Base-by-base conservation (phyloP, 2,888 invertebrate species). In the Pseudococcus jackbeardsleyi region DNA sequence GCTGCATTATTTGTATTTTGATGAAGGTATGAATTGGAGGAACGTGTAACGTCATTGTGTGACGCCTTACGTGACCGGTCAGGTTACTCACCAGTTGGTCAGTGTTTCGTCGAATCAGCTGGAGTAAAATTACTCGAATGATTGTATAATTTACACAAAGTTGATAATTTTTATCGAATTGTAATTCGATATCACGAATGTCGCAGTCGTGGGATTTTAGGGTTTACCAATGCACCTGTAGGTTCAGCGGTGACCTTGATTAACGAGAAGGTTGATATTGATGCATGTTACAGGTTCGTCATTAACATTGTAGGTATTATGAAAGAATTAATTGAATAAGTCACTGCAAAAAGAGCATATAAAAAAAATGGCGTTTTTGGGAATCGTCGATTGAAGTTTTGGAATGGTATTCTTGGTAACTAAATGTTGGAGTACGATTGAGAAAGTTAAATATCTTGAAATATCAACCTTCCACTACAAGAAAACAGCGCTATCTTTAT, bases 1-100 rank as follows among this genome's bases (percentile, higher is more conserved):
- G 79, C 26, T 19, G 46, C 19, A 46, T 46, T 82, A 82, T 46
- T 46, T 82, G n/a, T n/a, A 17, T 11, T 82, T 82, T 46, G 19
- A 82, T 82, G 42, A 82, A 46, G 46, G 11, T 15, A 46, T 26
- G 46, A 82, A 72, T 82, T 82, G 79, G 79, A 9, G 9, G 15
- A 46, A 22, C 46, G 19, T 46, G 79, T 82, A 46, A 82, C 33
- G 42, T 42, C 42, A 42, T 42, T 42, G 42, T 42, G 42, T 42
- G 42, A 42, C 42, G 42, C 42, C 9, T 6, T 3, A 42, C 42
- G 19, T 15, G 22, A 59, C 59, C n/a, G 17, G 17, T n/a, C 12
- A 1, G 26, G 22, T 68, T 6, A 12, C 42, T 33, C 26, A 33
- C 72, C 72, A 33, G 15, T 33, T 33, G 11, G 3, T 2, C 33